Conservation (phyloP, 2,113 vertebrate species). For the Promerops cafer region DNA sequence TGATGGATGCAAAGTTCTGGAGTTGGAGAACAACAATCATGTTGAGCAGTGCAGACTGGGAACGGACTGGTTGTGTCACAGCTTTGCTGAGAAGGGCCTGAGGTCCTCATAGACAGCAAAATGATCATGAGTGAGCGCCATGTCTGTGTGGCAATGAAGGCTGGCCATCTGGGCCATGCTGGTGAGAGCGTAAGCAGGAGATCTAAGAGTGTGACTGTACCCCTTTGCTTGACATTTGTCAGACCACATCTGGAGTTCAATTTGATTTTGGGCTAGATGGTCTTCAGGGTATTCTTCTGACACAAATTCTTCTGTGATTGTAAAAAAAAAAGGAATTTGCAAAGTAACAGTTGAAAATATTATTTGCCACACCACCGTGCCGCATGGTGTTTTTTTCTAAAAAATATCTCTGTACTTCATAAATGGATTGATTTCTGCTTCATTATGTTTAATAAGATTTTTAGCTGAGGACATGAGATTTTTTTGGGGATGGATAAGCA, state of each 20-base stretch:
- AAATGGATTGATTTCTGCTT: not conserved
- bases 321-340: not conserved
- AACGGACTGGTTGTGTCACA: not conserved
- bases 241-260: not conserved
- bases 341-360: not conserved
- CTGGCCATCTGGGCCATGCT: not conserved
- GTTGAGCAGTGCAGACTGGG: not conserved
- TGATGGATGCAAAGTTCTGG: not conserved
- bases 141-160: not conserved
- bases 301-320: not conserved
- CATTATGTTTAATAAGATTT: not conserved
- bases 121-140: not conserved
- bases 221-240: not conserved
- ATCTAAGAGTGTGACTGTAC: not conserved
- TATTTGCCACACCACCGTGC: accelerated
- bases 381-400: accelerated
- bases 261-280: not conserved
- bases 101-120: not conserved
- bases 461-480: not conserved
- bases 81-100: not conserved
- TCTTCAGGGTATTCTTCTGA: not conserved
- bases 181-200: accelerated
- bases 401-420: not conserved
- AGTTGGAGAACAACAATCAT: not conserved
- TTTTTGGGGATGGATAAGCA: not conserved